phyloP scores from a whole-genome alignment of 2,113 vertebrate species.

The Aldabrachelys gigantea region DNA sequence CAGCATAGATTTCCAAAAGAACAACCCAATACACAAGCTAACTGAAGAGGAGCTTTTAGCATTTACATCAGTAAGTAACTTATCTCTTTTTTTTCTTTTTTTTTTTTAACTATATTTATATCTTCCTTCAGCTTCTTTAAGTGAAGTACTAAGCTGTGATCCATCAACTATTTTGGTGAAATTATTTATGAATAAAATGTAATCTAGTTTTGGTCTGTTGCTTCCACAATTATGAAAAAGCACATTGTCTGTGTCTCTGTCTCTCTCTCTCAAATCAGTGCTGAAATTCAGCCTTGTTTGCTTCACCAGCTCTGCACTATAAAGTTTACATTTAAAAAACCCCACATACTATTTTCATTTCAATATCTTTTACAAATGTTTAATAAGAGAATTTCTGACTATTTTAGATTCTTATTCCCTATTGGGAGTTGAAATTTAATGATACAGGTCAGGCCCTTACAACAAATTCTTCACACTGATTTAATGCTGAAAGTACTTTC shows the following conservation, averaged over 20 bases:
- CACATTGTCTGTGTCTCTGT: not conserved
- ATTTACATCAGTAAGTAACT: constrained; percentile 90
- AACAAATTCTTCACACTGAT: not conserved
- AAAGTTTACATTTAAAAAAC: not conserved
- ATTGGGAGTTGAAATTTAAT: not conserved
- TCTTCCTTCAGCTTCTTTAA: not conserved
- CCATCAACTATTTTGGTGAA: not conserved
- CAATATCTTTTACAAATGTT: not conserved
- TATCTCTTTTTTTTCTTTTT: not conserved
- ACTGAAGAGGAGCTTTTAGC: constrained; percentile 94
- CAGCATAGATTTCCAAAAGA: constrained; percentile 95
- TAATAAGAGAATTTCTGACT: not conserved
- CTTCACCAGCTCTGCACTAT: not conserved
- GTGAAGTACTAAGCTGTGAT: not conserved
- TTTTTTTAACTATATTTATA: not conserved
- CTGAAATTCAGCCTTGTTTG: not conserved
- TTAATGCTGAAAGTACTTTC: not conserved
- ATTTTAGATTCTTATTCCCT: not conserved
- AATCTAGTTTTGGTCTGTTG: not conserved
- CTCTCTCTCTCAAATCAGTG: not conserved
- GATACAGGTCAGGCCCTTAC: not conserved
- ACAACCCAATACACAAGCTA: constrained; percentile 93
- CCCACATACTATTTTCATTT: not conserved
- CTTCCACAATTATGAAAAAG: not conserved
- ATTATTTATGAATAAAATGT: not conserved